Base-by-base conservation (phyloP, 1,140 invertebrate species). In the Pararge aegeria region DNA sequence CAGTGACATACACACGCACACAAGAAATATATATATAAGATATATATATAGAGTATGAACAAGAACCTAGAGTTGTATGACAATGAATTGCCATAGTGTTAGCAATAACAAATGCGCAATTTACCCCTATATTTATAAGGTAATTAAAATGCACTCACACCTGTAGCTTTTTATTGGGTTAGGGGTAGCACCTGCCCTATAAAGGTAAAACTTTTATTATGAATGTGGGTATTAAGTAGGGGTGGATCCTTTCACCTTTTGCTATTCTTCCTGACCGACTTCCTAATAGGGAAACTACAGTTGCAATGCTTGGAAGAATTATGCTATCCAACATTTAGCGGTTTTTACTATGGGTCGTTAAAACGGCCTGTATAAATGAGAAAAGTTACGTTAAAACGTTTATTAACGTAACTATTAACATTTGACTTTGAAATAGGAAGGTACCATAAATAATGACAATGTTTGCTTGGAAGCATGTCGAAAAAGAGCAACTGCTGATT, bases 151-250 rank as follows among this genome's bases (percentile, higher is more conserved):
- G 16, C 13, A 15, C 9, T 44, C 6, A n/a, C 52, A 42, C 13
- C 37, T 54, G 34, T 16, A 16, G 21, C 1, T 29, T 50, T 50
- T 50, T 50, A 24, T 24, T 24, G 29, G 46, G 48, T 50, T 6
- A 50, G 5, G 21, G 21, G 13, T 24, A 3, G 5, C 48, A 50
- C 48, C 48, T 50, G 48, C 27, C 27, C 48, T 15, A 16, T 42
- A 42, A 42, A 42, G 16, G 13, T 38, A 42, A 18, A 16, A 42
- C 16, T 7, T 42, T 42, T 42, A 42, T 42, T 42, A 42, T 42
- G 5, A 13, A 42, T 42, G 12, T 42, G 3, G 30, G 2, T 12
- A 34, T 34, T 34, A 34, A 34, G 3, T 42, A 15, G 13, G 38
- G 38, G 38, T 42, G 38, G 38, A 42, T 42, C 6, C 38, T 18